Conservation (phyloP, 2,113 vertebrate genomes). For the Pyrgilauda ruficollis region DNA sequence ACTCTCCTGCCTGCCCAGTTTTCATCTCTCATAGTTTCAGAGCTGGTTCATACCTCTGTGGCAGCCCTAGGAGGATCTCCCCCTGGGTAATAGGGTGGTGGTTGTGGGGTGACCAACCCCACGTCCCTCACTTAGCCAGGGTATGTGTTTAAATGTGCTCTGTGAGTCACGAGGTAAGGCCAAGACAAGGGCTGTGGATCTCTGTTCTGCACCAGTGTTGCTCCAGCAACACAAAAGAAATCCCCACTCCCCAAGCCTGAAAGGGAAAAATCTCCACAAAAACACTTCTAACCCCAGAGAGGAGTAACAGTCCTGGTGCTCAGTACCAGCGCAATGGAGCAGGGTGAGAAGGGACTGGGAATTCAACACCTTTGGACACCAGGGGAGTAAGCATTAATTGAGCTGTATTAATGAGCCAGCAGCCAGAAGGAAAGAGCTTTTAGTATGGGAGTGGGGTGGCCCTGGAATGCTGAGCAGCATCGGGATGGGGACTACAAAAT, state of each 20-base stretch:
- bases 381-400: neutral
- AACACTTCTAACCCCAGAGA: neutral
- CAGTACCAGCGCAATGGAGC: rapidly evolving
- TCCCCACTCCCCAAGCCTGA: neutral
- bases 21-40: neutral
- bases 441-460: neutral
- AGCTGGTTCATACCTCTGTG: neutral
- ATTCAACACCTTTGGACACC: neutral
- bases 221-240: neutral
- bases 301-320: neutral
- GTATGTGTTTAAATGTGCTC: neutral
- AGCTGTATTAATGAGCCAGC: neutral
- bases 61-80: neutral
- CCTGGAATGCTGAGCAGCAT: neutral
- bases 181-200: neutral
- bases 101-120: neutral
- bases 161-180: rapidly evolving
- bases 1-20: neutral
- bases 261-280: neutral
- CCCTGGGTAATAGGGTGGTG: neutral
- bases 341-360: neutral
- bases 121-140: neutral
- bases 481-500: neutral
- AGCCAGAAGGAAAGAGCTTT: conserved; percentile 6
- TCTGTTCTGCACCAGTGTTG: neutral